Base-by-base conservation (phyloP, 1,140 invertebrate genomes). In the Cydia splendana region DNA sequence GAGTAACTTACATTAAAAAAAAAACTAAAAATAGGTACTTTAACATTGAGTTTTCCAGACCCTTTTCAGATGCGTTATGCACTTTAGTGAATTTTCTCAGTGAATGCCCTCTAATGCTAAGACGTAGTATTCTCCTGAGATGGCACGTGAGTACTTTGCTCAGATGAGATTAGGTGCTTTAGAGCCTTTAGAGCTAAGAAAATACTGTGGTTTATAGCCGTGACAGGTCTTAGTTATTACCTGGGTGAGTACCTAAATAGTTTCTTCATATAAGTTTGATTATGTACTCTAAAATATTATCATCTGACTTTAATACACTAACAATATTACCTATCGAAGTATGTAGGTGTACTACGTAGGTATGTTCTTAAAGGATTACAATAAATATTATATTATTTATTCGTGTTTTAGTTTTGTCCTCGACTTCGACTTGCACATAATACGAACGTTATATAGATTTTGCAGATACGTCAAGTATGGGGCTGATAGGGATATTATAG, bases 151-250 rank as follows among this genome's bases (percentile, higher is more conserved):
- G 20, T 62, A 62, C 57, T 62, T 62, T 62, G 20, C 57, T 24
- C 57, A 24, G 57, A 62, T 12, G 20, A 62, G 9, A 62, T 62
- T 62, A 62, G 53, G 53, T 57, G 53, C 53, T 57, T 51, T n/a
- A 24, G n/a, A 48, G 45, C 45, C 51, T 53, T 18, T 18, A 53
- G 51, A n/a, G 51, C 48, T 13, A 51, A 53, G 6, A 12, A 62
- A 62, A 24, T 62, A 62, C 57, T 62, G 57, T 20, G 57, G 57
- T 62, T 62, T 62, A 62, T 62, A 62, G 57, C 57, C 24, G 6
- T 62, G 57, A 62, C 57, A 62, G 57, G 57, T 62, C 53, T 57
- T 18, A 57, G 57, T 62, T 62, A 62, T 10, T 0, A 24, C 20
- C 57, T 57, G n/a, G 20, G 57, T 24, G n/a, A 20, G 57, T 24